Evolutionary conservation across 2,113 vertebrate species (phyloP).

Genomic region (Sigmodon hispidus): DNA sequence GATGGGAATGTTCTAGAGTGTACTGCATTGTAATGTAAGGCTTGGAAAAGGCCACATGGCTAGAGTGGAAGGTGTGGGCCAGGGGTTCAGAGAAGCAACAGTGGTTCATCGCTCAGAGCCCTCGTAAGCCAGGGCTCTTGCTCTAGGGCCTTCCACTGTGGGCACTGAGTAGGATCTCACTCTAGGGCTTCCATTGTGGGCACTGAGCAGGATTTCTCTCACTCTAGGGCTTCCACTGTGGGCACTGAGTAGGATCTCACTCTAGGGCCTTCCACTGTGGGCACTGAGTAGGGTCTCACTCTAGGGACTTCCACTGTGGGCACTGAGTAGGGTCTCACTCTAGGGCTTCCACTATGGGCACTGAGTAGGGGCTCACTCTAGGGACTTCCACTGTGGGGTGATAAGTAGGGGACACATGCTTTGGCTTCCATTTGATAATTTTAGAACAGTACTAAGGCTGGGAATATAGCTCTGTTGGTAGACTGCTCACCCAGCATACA

Average conservation of each 20-base stretch:
- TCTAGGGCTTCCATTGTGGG: background rate
- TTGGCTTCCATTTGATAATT: background rate
- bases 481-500: background rate
- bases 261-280: background rate
- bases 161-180: background rate
- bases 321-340: background rate
- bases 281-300: background rate
- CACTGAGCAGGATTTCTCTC: background rate
- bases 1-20: background rate
- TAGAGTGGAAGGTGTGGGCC: too few relatives aligned
- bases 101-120: rapidly evolving
- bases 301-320: background rate
- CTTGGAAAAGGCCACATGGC: background rate
- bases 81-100: rapidly evolving
- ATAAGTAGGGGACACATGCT: background rate
- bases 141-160: background rate
- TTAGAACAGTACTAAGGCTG: background rate
- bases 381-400: too few relatives aligned
- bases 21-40: rapidly evolving
- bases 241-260: background rate
- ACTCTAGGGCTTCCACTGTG: background rate
- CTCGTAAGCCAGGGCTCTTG: background rate
- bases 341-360: rapidly evolving
- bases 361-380: background rate
- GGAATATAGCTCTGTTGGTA: background rate